Evolutionary conservation across 2,888 invertebrate species (phyloP), one percentile per base, ranked within the genome.

Genomic region (Mamestra brassicae): DNA sequence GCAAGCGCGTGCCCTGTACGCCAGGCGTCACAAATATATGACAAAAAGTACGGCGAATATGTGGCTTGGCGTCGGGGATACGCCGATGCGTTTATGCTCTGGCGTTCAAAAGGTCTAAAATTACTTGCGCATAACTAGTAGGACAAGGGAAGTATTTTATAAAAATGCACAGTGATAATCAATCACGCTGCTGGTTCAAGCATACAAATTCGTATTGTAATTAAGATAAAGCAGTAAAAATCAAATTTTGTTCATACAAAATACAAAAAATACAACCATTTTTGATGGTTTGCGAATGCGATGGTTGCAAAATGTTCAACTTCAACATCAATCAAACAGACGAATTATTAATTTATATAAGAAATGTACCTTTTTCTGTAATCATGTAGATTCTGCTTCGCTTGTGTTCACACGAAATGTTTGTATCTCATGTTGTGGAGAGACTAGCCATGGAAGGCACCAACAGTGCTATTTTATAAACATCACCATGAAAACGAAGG

Each of bases 221-320:
- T 52, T 52, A 26, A 57, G 42, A 50, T n/a, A 7, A n/a, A 47
- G 34, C 34, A 34, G 2, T 38, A 52, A 67, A 36, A 38, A 52
- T 15, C 4, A n/a, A 45, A 45, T 36, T 26, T 78, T 69, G 69
- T 47, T 75, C 78, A 0, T 75, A 47, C 17, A 57, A 4, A 17
- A 8, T 38, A 47, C 6, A 11, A 52, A 42, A 26, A 61, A 57
- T 57, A 17, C 47, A 63, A 55, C 26, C 42, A 26, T 57, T 38
- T 11, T 61, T 0, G 4, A 52, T 26, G 54, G 15, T 42, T 34
- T 11, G n/a, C n/a, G n/a, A 6, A 50, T 50, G 45, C 45, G 36
- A n/a, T n/a, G n/a, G n/a, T n/a, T n/a, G n/a, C n/a, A n/a, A 36
- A 52, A 60, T 45, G 38, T 17, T 15, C 15, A 17, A n/a, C n/a